Conservation (phyloP, 2,113 vertebrate species). For the Cacatua alba region DNA sequence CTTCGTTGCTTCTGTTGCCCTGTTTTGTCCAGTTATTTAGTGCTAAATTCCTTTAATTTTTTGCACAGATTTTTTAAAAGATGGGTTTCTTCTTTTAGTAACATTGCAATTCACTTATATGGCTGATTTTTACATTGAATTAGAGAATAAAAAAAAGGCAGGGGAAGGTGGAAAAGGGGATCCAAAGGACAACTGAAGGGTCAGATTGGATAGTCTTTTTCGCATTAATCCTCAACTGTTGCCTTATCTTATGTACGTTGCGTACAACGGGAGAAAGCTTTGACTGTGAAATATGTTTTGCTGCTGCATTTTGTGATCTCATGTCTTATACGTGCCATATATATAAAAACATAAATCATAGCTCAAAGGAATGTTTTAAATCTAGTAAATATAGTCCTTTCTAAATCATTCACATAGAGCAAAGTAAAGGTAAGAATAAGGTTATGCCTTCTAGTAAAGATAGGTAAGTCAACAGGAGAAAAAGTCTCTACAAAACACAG, state of each 20-base stretch:
- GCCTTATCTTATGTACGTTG: background rate
- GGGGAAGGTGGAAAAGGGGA: background rate
- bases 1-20: background rate
- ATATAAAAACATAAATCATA: background rate
- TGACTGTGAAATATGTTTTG: conserved; percentile 16
- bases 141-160: background rate
- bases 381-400: conserved; percentile 32
- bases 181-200: background rate
- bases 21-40: background rate
- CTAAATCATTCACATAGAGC: conserved; percentile 36
- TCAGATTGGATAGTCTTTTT: background rate
- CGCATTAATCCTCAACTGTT: conserved; percentile 8
- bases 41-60: background rate
- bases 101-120: background rate
- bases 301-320: background rate
- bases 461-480: conserved; percentile 42
- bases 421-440: conserved; percentile 7
- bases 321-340: background rate
- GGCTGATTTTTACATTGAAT: background rate
- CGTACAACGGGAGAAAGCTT: background rate
- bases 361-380: conserved; percentile 51
- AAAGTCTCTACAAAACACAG: background rate
- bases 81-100: background rate
- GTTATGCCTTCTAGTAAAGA: conserved; percentile 33
- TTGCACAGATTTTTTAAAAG: background rate